Base-by-base conservation (phyloP, 2,888 invertebrate species). In the Micoletzkya japonica region DNA sequence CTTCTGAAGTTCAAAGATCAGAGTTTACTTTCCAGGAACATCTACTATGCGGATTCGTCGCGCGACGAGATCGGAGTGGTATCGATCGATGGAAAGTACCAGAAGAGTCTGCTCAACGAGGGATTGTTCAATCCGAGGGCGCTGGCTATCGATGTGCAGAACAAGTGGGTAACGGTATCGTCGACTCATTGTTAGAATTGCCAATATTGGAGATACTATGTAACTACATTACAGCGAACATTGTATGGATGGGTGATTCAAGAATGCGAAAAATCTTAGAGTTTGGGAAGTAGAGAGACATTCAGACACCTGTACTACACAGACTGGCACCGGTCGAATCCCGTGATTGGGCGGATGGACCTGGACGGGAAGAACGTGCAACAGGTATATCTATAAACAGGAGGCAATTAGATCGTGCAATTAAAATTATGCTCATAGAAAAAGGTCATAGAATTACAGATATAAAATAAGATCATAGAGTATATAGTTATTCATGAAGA, bases 31-130 rank as follows among this genome's bases (percentile, higher is more conserved):
- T 60, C 26, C 28, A 66, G 94, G 77, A 94, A 93, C 84, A 90
- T 97, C 78, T 98, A 94, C 87, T 97, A 95, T 93, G 94, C 96
- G 0, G 97, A 98, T 87, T 94, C 96, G 52, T 72, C 74, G 64
- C 72, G 72, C 32, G 81, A 85, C 60, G 84, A 83, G 0, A 91
- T 98, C 75, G 94, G 94, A 88, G 94, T 95, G 4, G 92, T 93
- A 0, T 92, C 91, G 83, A 87, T 96, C 67, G 91, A 91, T 86
- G 89, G 91, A 63, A 82, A 85, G 30, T 82, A 86, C 78, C 89
- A 91, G 67, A 91, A 91, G 85, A 90, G 92, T 4, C 87, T 98
- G 50, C 90, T 96, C 77, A 89, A 90, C 54, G 90, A 90, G 6
- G 91, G 90, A 77, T 89, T 97, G 73, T 90, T 90, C 4, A 95